Evolutionary conservation across 2,797 vertebrate species (phyloP), one percentile per base, ranked within the genome.

Genomic region (Scleropages formosus): DNA sequence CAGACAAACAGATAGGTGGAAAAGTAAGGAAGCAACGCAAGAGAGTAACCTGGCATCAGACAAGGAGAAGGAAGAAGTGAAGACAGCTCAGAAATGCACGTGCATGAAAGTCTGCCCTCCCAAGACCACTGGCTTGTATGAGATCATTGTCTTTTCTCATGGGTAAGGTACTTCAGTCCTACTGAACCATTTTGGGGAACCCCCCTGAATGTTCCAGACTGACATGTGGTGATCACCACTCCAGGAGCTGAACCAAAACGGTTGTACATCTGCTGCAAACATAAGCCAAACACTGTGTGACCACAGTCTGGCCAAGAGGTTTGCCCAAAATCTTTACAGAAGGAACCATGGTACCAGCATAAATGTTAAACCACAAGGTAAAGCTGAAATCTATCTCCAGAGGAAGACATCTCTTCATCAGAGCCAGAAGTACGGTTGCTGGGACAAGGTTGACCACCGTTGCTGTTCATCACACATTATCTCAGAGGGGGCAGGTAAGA

Each of bases 1-100:
- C 53, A 64, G 62, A 68, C 73, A 73, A 63, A 73, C 67, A 73
- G 49, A 46, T 20, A 56, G 49, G 24, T 26, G 13, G 16, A 26
- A 15, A 0, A 24, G 26, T 59, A 15, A 51, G 49, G n/a, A n/a
- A 12, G 24, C 24, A 11, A 24, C n/a, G 1, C 24, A 10, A 60
- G 1, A n/a, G 26, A 0, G 27, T 39, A 44, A 10, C 18, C 3
- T 0, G 6, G n/a, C 1, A 18, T 49, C 39, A 49, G 49, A 4
- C 20, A n/a, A 15, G 6, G n/a, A 16, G 44, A 15, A 13, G 39
- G 13, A n/a, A 46, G 13, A 11, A n/a, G 44, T 65, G 0, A 65
- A 65, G 31, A 31, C 31, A 39, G 2, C 31, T 39, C 31, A 39
- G 31, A 39, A 31, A 39, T 39, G 39, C 31, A 39, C 31, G n/a